These are phyloP conservation scores for Stegana nigrithorax DNA, from an alignment of 2,888 invertebrate genomes.

Conservation along the genomic window DNA sequence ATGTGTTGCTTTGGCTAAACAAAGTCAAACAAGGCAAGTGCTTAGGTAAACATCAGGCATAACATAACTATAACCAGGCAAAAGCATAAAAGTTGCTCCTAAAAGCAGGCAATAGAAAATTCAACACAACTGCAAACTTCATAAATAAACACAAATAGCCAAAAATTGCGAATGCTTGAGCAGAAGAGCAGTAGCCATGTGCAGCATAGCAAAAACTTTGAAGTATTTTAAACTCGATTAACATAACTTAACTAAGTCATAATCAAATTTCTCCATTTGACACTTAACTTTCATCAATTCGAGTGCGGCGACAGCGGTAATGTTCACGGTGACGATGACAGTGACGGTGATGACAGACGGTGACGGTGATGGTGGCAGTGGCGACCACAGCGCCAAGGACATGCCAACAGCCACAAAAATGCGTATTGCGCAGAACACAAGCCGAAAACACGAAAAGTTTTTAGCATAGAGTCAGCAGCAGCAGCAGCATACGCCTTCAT, in stretches of 20 bases:
- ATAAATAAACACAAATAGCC: too few relatives aligned
- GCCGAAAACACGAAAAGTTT: conserved; percentile 1
- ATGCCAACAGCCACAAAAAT: conserved; percentile 14
- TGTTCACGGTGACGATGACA: too few relatives aligned
- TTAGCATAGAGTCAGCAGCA: neutral
- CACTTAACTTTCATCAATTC: conserved; percentile 47
- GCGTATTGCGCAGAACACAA: conserved; percentile 1
- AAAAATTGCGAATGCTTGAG: conserved; percentile 26
- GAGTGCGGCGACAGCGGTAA: neutral
- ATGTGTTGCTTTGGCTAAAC: too few relatives aligned
- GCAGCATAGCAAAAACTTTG: conserved; percentile 40
- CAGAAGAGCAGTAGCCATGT: conserved; percentile 15
- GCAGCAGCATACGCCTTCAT: too few relatives aligned
- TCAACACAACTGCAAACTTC: neutral
- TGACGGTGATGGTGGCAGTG: conserved; percentile 11
- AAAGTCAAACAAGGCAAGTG: too few relatives aligned
- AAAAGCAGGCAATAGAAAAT: neutral
- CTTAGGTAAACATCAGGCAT: too few relatives aligned
- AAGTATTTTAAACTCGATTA: conserved; percentile 59
- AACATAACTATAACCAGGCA: too few relatives aligned
- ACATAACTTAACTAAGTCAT: conserved; percentile 55
- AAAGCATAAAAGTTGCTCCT: too few relatives aligned
- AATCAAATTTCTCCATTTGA: conserved; percentile 57
- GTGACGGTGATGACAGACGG: too few relatives aligned
- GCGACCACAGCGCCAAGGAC: conserved; percentile 23